phyloP scores from a whole-genome alignment of 2,888 invertebrate genomes.

The Sesia bembeciformis region DNA sequence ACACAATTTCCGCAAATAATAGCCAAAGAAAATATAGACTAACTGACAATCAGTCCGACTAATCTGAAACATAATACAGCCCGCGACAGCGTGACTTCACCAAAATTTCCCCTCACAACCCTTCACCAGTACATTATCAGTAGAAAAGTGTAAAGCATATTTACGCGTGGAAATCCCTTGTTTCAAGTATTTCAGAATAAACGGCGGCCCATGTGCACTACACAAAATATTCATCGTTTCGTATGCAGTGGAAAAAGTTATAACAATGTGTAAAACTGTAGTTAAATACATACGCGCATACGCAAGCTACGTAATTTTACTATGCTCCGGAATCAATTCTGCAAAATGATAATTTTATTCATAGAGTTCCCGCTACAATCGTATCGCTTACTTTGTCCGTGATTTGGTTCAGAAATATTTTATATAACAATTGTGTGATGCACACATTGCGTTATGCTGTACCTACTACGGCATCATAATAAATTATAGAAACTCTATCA shows the following conservation, averaged over 20 bases:
- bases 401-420: conserved; percentile 64
- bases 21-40: too few species aligned
- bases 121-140: too few species aligned
- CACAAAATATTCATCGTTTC: not conserved
- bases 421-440: conserved; percentile 39
- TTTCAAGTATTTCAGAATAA: not conserved
- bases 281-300: conserved; percentile 27
- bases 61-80: too few species aligned
- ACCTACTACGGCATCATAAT: not conserved
- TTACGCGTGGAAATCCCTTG: not conserved
- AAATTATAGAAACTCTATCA: conserved; percentile 1
- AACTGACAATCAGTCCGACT: too few species aligned
- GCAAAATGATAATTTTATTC: conserved; percentile 73
- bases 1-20: too few species aligned
- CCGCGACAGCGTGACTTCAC: too few species aligned
- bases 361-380: conserved; percentile 68
- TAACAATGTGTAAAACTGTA: conserved; percentile 16
- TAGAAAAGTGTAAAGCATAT: too few species aligned
- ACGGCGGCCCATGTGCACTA: not conserved
- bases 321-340: conserved; percentile 66
- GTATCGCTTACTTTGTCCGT: conserved; percentile 70
- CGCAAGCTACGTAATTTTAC: conserved; percentile 55
- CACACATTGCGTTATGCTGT: conserved; percentile 10
- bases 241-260: not conserved
- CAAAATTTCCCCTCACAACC: too few species aligned